phyloP scores from a whole-genome alignment of 2,797 vertebrate genomes.

The Muscicapa comitata region DNA sequence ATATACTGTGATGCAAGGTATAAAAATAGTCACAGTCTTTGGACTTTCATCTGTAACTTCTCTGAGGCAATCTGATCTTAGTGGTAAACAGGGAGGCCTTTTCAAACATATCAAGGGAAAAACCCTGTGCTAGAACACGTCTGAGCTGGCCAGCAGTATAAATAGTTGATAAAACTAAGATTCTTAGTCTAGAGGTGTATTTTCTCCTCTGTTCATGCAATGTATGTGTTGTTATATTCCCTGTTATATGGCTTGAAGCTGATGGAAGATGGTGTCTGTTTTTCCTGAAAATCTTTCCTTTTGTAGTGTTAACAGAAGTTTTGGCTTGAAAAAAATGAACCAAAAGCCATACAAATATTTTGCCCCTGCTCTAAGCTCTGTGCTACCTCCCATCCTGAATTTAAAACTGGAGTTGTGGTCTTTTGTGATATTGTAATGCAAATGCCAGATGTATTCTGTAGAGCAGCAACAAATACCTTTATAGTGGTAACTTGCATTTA shows the following conservation, averaged over 20 bases:
- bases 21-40: slow-evolving; percentile 17
- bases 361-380: background rate
- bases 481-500: background rate
- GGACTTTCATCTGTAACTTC: background rate
- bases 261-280: background rate
- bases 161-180: background rate
- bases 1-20: background rate
- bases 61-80: background rate
- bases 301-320: background rate
- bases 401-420: background rate
- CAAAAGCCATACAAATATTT: background rate
- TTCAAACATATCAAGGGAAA: background rate
- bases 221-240: background rate
- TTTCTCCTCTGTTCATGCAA: background rate
- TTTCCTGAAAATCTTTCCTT: background rate
- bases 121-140: background rate
- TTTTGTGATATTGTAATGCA: background rate
- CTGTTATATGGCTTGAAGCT: background rate
- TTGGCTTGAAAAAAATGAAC: background rate
- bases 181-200: background rate
- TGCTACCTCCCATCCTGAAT: background rate
- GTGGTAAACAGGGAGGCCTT: background rate
- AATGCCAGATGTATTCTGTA: background rate
- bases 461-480: background rate
- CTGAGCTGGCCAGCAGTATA: background rate